A percentile compares a stretch with the other conserved stretches of the same genome.
Evolutionary conservation across 2,797 vertebrate genomes (phyloP).

Genomic region (Sebastes diploproa): DNA sequence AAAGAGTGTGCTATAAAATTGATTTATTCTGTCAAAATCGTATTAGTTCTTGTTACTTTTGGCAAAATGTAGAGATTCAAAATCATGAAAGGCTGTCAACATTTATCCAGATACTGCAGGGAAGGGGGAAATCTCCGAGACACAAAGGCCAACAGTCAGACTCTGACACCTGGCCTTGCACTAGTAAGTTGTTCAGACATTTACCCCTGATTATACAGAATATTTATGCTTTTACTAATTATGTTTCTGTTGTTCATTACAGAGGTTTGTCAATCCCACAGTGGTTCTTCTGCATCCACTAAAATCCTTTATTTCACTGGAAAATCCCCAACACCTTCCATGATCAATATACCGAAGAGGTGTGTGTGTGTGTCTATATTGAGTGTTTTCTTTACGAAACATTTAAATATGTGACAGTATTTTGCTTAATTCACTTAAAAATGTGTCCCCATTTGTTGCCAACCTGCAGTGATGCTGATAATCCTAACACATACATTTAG

Average conservation of each 20-base stretch:
- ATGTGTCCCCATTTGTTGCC: background rate
- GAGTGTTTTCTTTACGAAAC: background rate
- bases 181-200: constrained; percentile 83
- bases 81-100: background rate
- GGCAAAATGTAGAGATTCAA: background rate
- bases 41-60: background rate
- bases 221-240: background rate
- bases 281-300: constrained; percentile 87
- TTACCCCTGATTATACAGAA: background rate
- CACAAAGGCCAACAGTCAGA: constrained; percentile 83
- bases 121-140: constrained; percentile 85
- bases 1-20: background rate
- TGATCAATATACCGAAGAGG: constrained; percentile 98
- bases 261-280: constrained; percentile 89
- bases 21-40: background rate
- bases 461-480: background rate
- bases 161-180: constrained; percentile 87
- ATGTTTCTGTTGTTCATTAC: constrained; percentile 31
- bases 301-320: constrained; percentile 99
- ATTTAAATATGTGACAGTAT: background rate
- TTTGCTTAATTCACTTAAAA: background rate
- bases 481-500: background rate
- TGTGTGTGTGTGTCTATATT: constrained; percentile 56
- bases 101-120: constrained; percentile 72
- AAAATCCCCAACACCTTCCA: constrained; percentile 94